phyloP scores from a whole-genome alignment of 2,888 invertebrate species.

The Papilio demoleus region DNA sequence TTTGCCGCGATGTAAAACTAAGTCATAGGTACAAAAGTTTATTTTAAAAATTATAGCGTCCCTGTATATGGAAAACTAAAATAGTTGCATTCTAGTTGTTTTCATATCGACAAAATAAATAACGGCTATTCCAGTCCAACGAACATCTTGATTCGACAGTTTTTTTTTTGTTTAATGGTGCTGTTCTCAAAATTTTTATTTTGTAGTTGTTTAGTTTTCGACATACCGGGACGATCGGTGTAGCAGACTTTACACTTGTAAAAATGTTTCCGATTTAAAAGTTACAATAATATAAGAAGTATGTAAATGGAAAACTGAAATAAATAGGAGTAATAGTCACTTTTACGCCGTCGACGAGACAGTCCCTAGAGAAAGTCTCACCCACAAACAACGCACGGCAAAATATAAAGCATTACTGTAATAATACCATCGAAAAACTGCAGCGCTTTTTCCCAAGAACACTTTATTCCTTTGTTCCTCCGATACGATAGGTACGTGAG shows the following conservation, averaged over 20 bases:
- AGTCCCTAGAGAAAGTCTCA: slow-evolving; percentile 40
- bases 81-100: no score
- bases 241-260: not conserved
- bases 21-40: no score
- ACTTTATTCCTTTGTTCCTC: slow-evolving; percentile 62
- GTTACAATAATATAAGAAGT: not conserved
- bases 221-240: no score
- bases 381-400: slow-evolving; percentile 50
- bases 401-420: slow-evolving; percentile 57
- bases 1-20: no score
- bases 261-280: not conserved
- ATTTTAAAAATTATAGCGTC: no score
- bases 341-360: not conserved
- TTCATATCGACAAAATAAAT: no score
- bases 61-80: no score
- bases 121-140: no score
- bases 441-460: slow-evolving; percentile 66
- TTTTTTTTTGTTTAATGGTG: no score
- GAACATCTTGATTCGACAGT: no score
- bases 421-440: slow-evolving; percentile 60
- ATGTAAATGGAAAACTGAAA: not conserved
- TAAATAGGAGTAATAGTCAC: not conserved
- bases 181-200: no score
- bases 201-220: no score
- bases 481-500: slow-evolving; percentile 65